Percentiles rank a stretch among this genome's conserved stretches.
These are phyloP conservation scores for Thysanoteuthis rhombus DNA, from an alignment of 2,888 invertebrate genomes.

Conservation along the genomic window DNA sequence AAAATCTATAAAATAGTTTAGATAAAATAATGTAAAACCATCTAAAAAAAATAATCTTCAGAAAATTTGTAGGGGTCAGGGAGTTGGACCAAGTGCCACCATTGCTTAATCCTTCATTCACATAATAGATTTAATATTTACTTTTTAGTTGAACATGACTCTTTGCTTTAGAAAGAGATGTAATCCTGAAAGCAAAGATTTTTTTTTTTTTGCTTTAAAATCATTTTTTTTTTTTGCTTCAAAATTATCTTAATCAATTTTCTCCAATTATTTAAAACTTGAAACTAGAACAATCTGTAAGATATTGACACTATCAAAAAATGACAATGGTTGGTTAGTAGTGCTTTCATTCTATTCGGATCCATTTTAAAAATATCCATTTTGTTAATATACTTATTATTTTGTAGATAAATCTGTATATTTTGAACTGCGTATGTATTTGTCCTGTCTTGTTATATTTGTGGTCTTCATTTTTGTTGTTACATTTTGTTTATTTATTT, in stretches of 20 bases:
- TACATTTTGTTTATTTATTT: too few species aligned
- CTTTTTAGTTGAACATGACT: not conserved
- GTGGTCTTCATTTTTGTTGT: not conserved
- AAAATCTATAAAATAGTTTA: too few species aligned
- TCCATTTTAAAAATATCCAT: not conserved
- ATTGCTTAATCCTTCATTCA: too few species aligned
- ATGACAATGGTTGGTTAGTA: not conserved
- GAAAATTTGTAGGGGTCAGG: too few species aligned
- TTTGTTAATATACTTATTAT: not conserved
- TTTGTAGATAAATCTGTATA: not conserved
- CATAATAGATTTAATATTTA: not conserved
- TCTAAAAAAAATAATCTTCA: too few species aligned
- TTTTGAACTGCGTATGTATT: not conserved
- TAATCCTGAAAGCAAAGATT: not conserved
- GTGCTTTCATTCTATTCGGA: not conserved
- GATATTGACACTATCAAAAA: not conserved
- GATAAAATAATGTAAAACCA: too few species aligned
- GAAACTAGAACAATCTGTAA: too few species aligned
- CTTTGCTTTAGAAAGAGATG: not conserved
- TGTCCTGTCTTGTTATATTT: not conserved
- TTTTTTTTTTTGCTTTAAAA: not conserved
- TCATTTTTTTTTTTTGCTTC: not conserved
- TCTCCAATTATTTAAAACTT: not conserved
- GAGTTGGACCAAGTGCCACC: too few species aligned
- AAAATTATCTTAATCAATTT: not conserved